Conservation (phyloP, 2,797 vertebrate species). For the Tadarida brasiliensis region DNA sequence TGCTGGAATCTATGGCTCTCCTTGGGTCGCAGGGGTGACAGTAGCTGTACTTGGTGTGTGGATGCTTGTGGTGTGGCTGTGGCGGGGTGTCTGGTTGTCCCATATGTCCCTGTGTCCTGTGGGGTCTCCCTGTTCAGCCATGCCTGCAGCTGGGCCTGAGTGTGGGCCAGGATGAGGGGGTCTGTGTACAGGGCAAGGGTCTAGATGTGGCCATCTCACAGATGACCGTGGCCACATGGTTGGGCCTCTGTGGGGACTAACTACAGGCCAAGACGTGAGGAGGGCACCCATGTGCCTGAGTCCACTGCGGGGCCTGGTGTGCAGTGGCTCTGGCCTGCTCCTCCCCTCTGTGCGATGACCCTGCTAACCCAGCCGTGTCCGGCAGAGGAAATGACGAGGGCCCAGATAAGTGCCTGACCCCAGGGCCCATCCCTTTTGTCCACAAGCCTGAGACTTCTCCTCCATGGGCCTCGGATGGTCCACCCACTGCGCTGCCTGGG, state of each 20-base stretch:
- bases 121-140: neutral
- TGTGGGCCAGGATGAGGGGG: neutral
- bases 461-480: neutral
- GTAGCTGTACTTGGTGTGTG: conserved; percentile 50
- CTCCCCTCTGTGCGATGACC: conserved; percentile 78
- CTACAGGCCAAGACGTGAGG: neutral
- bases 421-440: conserved; percentile 57
- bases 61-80: neutral
- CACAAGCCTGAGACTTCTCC: neutral
- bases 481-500: neutral
- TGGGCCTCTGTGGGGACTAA: neutral
- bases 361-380: conserved; percentile 50
- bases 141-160: neutral
- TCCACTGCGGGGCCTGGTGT: neutral
- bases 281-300: neutral
- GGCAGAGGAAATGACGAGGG: conserved; percentile 75
- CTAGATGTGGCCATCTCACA: neutral
- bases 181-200: neutral
- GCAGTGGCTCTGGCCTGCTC: neutral
- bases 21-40: neutral
- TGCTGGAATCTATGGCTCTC: conserved; percentile 49
- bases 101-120: neutral
- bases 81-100: conserved; percentile 34
- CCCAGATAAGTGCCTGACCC: conserved; percentile 74
- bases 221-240: neutral